Base-by-base conservation (phyloP, 2,888 invertebrate genomes). In the Cyclophora punctaria region DNA sequence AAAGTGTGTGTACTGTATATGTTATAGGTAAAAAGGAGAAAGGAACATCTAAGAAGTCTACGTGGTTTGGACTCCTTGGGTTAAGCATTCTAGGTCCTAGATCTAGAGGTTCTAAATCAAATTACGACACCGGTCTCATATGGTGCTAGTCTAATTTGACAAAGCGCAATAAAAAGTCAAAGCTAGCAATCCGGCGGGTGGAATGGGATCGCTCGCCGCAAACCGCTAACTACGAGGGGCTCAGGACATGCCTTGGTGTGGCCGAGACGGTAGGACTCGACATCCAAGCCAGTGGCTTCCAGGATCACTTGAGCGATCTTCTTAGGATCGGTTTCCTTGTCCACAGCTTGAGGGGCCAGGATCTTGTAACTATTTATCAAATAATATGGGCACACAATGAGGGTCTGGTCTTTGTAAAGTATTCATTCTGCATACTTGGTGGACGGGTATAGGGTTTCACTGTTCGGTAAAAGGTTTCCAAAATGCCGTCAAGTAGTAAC, bases 181-280 rank as follows among this genome's bases (percentile, higher is more conserved):
- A 78, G 70, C 69, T 62, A 59, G 66, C 73, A 72, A 73, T 75
- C 75, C 71, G 62, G 44, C 59, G 57, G 63, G 69, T 75, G 57
- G 62, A 56, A 64, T 61, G 62, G 73, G 75, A 76, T 70, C 73
- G 68, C 66, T 61, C 58, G 63, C 66, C 59, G 66, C 73, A 77
- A 75, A 75, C 68, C 58, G 69, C 78, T 80, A 83, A 74, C 83
- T 81, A 84, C 81, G 70, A 72, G 62, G 58, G 60, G 75, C 68
- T 64, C 65, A 64, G 68, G 67, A 93, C 95, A 93, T 94, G 98
- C 98, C 95, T 99, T 99, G 90, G 98, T 98, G 90, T 96, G 95
- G 92, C 99, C 99, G 86, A 98, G 92, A 92, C 98, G 96, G 91
- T 94, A 99, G 78, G 95, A 94, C 88, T 98, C 98, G 66, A 93